Evolutionary conservation across 2,113 vertebrate genomes (phyloP).

Genomic region (Todiramphus saurophagus): DNA sequence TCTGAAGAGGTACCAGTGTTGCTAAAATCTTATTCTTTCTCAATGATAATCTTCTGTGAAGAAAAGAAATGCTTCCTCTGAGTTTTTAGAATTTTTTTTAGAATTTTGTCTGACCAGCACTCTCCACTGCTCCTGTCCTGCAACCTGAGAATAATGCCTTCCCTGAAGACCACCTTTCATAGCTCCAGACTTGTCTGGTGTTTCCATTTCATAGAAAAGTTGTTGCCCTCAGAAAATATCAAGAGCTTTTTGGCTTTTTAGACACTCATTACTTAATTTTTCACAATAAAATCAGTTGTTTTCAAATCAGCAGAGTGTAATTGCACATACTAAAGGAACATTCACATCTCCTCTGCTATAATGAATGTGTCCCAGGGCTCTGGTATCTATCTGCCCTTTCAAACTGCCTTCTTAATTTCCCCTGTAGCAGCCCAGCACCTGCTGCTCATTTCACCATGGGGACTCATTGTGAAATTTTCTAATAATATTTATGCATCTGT

Average conservation of each 20-base stretch:
- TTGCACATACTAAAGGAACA: neutral
- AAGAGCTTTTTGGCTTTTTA: neutral
- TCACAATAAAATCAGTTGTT: constrained; percentile 27
- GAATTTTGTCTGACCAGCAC: neutral
- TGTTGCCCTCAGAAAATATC: neutral
- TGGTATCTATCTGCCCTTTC: constrained; percentile 30
- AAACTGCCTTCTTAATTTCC: neutral
- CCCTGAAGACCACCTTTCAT: neutral
- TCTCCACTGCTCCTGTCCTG: neutral
- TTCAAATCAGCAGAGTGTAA: constrained; percentile 24
- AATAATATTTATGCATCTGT: constrained; percentile 41
- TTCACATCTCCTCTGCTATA: constrained; percentile 1
- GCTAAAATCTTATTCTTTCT: neutral
- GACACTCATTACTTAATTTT: constrained; percentile 6
- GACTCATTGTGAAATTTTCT: neutral
- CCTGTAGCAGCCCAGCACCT: neutral
- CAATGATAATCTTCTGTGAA: neutral
- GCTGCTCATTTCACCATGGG: constrained; percentile 27
- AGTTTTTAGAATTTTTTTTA: neutral
- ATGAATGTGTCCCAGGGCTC: constrained; percentile 26
- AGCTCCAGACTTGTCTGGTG: neutral
- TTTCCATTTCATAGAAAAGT: neutral
- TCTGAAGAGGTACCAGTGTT: neutral
- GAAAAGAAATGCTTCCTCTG: neutral
- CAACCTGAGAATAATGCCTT: neutral